Evolutionary conservation across 2,797 vertebrate species (phyloP).

Genomic region (Chrosomus eos): DNA sequence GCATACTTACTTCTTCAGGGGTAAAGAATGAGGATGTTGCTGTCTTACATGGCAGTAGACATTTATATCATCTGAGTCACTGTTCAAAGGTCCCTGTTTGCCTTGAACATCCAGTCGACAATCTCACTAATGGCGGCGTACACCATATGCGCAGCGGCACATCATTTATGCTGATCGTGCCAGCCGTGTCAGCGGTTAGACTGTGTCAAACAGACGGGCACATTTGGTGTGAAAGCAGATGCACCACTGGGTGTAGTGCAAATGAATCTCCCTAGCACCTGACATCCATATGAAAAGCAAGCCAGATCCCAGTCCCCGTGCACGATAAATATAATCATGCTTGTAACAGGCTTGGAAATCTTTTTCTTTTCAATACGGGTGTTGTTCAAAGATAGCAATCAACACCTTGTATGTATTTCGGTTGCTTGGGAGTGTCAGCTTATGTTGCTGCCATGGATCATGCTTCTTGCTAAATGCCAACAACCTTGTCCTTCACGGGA

Average conservation of each 20-base stretch:
- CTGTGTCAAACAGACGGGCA: constrained; percentile 14
- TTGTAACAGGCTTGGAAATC: constrained; percentile 35
- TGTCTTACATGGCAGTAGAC: constrained; percentile 16
- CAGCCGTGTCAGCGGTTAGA: constrained; percentile 11
- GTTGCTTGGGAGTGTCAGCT: constrained; percentile 35
- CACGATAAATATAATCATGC: constrained; percentile 49
- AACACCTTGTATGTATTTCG: constrained; percentile 48
- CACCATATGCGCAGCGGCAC: constrained; percentile 11
- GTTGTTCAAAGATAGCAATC: constrained; percentile 53
- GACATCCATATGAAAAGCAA: constrained; percentile 25
- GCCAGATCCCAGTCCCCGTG: constrained; percentile 24
- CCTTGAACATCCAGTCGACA: constrained; percentile 36
- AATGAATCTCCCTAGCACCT: constrained; percentile 44
- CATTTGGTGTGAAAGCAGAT: constrained; percentile 23
- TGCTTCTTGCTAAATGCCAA: constrained; percentile 48
- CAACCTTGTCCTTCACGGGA: constrained; percentile 44
- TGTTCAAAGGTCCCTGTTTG: constrained; percentile 36
- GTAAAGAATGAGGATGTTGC: constrained; percentile 5
- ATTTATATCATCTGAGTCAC: constrained; percentile 41
- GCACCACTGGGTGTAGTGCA: constrained; percentile 29
- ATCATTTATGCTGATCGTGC: constrained; percentile 17
- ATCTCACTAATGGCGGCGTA: constrained; percentile 17
- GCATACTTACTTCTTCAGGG: neutral
- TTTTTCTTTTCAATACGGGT: constrained; percentile 30
- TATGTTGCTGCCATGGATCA: constrained; percentile 43